phyloP scores from a whole-genome alignment of 2,113 vertebrate genomes.

The Plecotus auritus region DNA sequence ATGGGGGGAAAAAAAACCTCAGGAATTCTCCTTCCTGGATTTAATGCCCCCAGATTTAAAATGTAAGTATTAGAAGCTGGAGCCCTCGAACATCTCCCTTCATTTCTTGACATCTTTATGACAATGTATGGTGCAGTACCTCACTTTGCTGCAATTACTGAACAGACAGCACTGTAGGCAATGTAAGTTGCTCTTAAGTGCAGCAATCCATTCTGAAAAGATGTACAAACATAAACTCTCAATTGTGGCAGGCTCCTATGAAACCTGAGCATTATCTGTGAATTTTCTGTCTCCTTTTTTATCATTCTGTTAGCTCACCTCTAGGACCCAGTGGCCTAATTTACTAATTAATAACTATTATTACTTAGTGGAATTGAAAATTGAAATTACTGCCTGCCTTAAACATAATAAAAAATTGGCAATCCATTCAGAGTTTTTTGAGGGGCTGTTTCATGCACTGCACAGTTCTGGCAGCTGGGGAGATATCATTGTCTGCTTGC shows the following conservation, averaged over 20 bases:
- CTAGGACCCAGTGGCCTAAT: constrained; percentile 77
- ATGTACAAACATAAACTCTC: constrained; percentile 71
- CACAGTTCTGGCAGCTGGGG: constrained; percentile 24
- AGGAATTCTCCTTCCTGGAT: constrained; percentile 32
- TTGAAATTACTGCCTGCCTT: constrained; percentile 82
- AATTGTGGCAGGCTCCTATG: constrained; percentile 34
- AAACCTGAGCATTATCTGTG: constrained; percentile 74
- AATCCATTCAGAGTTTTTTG: constrained; percentile 72
- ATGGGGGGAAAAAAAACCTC: not conserved
- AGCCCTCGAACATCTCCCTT: constrained; percentile 33
- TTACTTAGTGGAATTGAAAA: constrained; percentile 83
- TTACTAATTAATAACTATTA: constrained; percentile 87
- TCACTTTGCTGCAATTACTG: constrained; percentile 64
- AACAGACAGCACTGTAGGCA: constrained; percentile 68
- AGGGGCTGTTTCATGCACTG: constrained; percentile 41
- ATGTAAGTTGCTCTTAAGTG: constrained; percentile 71
- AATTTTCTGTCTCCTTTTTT: constrained; percentile 74
- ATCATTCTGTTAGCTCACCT: constrained; percentile 81
- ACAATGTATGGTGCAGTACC: constrained; percentile 64
- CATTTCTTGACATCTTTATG: constrained; percentile 66
- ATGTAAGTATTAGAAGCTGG: constrained; percentile 44
- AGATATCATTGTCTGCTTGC: not conserved
- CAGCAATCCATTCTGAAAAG: constrained; percentile 73
- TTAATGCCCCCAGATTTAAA: constrained; percentile 65
- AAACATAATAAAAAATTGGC: constrained; percentile 78